Base-by-base conservation (phyloP, 2,797 vertebrate species). In the Alosa sapidissima region DNA sequence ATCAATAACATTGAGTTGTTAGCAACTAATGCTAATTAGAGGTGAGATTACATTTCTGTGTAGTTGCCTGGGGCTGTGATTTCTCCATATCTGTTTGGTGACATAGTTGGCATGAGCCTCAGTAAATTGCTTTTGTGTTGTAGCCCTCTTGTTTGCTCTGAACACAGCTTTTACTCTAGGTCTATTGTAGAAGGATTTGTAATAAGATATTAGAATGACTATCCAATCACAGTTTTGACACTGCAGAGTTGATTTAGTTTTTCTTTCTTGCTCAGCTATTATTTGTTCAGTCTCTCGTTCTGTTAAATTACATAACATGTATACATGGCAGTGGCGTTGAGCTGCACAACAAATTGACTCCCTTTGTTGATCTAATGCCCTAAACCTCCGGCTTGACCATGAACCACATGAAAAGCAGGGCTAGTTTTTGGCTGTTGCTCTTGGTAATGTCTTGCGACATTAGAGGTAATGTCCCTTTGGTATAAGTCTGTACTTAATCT, bases 71-170 rank as follows among this genome's bases (percentile, higher is more conserved):
- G 60, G 75, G 84, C 81, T 55, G 33, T 49, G 55, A 81, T 81
- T 72, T 85, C 36, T 78, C 72, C 87, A 84, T 60, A 87, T 33
- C 33, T 85, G 84, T 81, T 85, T 83, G 51, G 47, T 88, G 55
- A 82, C 11, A 82, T 54, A n/a, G 55, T 82, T 51, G 86, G 78
- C 82, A 88, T 85, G 85, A 55, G 81, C 68, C 85, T 48, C 54
- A 86, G 81, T 60, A 1, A 21, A 36, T 62, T 81, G 58, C 8
- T 47, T 55, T 55, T 24, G 24, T 16, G 48, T 14, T 78, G 41
- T 36, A 21, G 19, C 36, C 36, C 41, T 78, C 36, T 78, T 78
- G 72, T 78, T 78, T 78, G 72, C 72, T 78, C 41, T 78, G 72
- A 78, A 47, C 72, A 78, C 72, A 78, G 72, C 72, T 19, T 75